These are phyloP conservation scores for Ormyrus nitidulus DNA, from an alignment of 2,888 invertebrate genomes.

Conservation along the genomic window DNA sequence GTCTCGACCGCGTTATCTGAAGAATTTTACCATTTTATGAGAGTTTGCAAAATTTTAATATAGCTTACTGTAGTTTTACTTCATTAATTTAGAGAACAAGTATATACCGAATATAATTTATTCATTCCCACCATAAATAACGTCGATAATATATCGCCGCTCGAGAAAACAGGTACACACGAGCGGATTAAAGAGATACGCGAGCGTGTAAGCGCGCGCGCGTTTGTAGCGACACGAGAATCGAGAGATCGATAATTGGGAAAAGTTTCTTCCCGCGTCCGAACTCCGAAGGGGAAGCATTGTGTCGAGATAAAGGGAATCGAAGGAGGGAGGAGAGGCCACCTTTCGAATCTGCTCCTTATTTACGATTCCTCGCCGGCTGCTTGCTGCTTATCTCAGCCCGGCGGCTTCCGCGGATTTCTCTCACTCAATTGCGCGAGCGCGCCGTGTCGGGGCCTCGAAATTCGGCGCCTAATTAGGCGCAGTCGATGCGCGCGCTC, in stretches of 20 bases:
- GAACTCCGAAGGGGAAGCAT: background rate
- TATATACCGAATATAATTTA: too few species aligned
- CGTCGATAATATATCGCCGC: too few species aligned
- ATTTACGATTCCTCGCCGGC: conserved; percentile 24
- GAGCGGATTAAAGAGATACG: too few species aligned
- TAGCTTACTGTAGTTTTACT: too few species aligned
- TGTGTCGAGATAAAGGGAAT: too few species aligned
- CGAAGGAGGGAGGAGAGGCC: background rate
- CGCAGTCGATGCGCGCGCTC: background rate
- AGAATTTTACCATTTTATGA: too few species aligned
- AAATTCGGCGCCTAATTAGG: conserved; percentile 50
- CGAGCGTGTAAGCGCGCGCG: too few species aligned
- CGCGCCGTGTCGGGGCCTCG: conserved; percentile 4
- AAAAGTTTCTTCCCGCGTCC: background rate
- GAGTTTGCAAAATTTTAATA: too few species aligned
- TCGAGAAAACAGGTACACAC: too few species aligned
- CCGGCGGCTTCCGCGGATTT: conserved; percentile 22
- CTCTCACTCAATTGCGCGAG: conserved; percentile 42
- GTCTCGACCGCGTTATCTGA: too few species aligned
- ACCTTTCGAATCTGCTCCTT: conserved; percentile 19
- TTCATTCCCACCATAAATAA: too few species aligned
- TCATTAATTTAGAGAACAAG: too few species aligned
- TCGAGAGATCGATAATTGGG: conserved; percentile 27
- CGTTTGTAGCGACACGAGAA: background rate
- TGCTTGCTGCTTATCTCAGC: conserved; percentile 4